Conservation (phyloP, 2,888 invertebrate genomes). For the Andrena camellia region DNA sequence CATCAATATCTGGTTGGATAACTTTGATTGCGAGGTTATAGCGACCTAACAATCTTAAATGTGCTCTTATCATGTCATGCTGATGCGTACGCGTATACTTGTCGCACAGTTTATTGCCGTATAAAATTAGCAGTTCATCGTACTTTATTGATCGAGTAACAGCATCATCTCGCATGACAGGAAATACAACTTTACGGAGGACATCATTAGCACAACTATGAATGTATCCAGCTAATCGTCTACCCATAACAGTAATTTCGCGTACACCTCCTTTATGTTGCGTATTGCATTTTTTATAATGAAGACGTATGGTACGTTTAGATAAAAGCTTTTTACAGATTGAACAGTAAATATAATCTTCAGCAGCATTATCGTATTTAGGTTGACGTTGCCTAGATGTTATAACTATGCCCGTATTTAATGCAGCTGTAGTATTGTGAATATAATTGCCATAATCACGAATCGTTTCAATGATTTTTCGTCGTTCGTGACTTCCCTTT, state of each 20-base stretch:
- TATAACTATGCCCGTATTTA: slow-evolving; percentile 62
- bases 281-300: slow-evolving; percentile 55
- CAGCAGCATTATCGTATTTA: slow-evolving; percentile 37
- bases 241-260: slow-evolving; percentile 53
- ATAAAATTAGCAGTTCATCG: slow-evolving; percentile 60
- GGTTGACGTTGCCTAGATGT: slow-evolving; percentile 57
- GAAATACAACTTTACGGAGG: slow-evolving; percentile 53
- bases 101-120: slow-evolving; percentile 49
- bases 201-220: slow-evolving; percentile 47
- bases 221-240: slow-evolving; percentile 53
- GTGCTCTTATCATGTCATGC: no score
- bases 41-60: no score
- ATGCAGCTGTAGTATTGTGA: slow-evolving; percentile 49
- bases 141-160: slow-evolving; percentile 58
- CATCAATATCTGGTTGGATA: no score
- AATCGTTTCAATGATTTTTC: slow-evolving; percentile 51
- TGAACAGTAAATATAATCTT: neutral
- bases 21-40: no score
- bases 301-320: slow-evolving; percentile 58
- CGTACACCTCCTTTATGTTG: slow-evolving; percentile 49
- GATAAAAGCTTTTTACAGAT: slow-evolving; percentile 64
- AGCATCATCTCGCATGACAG: slow-evolving; percentile 59
- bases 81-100: no score
- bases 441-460: slow-evolving; percentile 53
- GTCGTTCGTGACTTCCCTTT: slow-evolving; percentile 30